Evolutionary conservation across 1,140 invertebrate species (phyloP).

Genomic region (Drosophila bocqueti): DNA sequence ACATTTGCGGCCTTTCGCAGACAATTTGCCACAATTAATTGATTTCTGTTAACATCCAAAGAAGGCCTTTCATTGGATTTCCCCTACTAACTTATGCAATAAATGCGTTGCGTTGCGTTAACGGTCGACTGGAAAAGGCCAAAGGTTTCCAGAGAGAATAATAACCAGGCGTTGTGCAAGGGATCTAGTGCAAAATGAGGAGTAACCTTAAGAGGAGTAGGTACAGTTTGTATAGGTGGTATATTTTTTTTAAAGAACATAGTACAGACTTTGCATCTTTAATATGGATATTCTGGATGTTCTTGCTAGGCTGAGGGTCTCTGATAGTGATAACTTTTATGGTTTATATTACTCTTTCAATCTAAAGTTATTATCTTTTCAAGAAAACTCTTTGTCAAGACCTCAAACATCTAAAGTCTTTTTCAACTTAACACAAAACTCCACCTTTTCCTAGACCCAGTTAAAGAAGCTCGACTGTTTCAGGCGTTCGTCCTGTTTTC

Average conservation of each 20-base stretch:
- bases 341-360: neutral
- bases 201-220: neutral
- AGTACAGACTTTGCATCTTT: neutral
- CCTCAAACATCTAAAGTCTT: neutral
- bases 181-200: neutral
- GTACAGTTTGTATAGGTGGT: neutral
- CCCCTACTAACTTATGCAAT: conserved; percentile 54
- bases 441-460: neutral
- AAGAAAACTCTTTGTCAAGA: neutral
- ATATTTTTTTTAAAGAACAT: neutral
- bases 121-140: conserved; percentile 6
- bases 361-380: neutral
- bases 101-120: conserved; percentile 24
- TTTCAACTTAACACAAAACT: neutral
- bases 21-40: conserved; percentile 80
- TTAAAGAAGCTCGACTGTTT: conserved; percentile 1
- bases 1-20: conserved; percentile 74
- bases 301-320: neutral
- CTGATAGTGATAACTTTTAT: neutral
- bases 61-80: conserved; percentile 40
- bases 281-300: neutral
- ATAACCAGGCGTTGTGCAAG: conserved; percentile 16
- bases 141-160: conserved; percentile 28
- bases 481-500: neutral
- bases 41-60: conserved; percentile 54